Base-by-base conservation (phyloP, 2,113 vertebrate genomes). In the Anseranas semipalmata region DNA sequence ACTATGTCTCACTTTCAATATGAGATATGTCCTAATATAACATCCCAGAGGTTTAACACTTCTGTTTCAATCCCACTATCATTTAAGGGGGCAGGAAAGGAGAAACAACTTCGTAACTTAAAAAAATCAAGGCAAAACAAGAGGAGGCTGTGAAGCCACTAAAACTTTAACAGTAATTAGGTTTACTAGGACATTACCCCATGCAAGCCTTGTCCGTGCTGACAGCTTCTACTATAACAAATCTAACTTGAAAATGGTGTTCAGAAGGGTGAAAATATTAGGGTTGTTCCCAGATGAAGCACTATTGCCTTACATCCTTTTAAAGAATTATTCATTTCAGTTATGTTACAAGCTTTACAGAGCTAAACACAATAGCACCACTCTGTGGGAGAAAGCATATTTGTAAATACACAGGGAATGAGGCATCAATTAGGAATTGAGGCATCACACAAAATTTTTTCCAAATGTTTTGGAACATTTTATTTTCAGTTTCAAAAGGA, bases 321-420 rank as follows among this genome's bases (percentile, higher is more conserved):
- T 21, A 68, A 91, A 94, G 53, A 76, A 85, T 56, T 33, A 89
- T 75, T 72, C 75, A 81, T 93, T 89, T 81, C 56, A 72, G 52
- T 72, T 70, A 39, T 32, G 39, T 91, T 82, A 85, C 33, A 33
- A 82, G 77, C 53, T 76, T 91, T 82, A 72, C 48, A 82, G 65
- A 91, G 87, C n/a, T 79, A 85, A 94, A 96, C 89, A 91, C 94
- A 96, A 96, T 41, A 97, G 95, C 93, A 95, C 89, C 91, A 95
- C 85, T 10, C 84, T 79, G 94, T 94, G 95, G 95, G 91, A 89
- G 78, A 94, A 85, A 62, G 41, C 48, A 72, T 0, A 1, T 11
- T 60, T 73, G 68, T 85, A 75, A 27, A 50, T 20, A 58, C 19
- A 84, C 0, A 59, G 32, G 11, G 39, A 95, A 87, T 59, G 43